Percentiles rank a stretch among this genome's conserved stretches.
Evolutionary conservation across 2,888 invertebrate species (phyloP).

Genomic region (Phragmatobia fuliginosa): DNA sequence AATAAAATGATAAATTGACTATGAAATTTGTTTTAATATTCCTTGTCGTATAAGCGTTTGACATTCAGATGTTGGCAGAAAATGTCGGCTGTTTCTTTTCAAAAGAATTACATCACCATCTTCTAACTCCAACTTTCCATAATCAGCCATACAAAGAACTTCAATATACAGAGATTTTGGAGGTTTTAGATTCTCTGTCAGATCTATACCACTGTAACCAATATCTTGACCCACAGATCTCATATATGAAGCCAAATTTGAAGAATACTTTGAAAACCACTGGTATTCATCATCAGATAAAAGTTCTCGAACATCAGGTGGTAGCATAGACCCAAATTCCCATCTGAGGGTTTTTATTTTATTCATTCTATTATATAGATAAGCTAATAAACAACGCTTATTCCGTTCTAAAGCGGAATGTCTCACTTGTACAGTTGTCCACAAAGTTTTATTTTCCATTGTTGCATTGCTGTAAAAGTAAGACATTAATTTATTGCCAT

Average conservation of each 20-base stretch:
- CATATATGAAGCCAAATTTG: constrained; percentile 95
- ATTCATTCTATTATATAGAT: constrained; percentile 93
- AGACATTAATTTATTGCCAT: background rate
- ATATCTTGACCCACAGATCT: constrained; percentile 92
- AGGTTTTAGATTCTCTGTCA: constrained; percentile 95
- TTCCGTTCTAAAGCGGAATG: constrained; percentile 96
- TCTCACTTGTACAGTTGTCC: constrained; percentile 93
- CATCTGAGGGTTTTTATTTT: constrained; percentile 95
- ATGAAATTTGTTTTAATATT: constrained; percentile 91
- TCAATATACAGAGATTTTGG: constrained; percentile 97
- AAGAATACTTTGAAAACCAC: constrained; percentile 96
- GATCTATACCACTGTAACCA: constrained; percentile 91
- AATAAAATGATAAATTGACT: background rate
- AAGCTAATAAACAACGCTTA: constrained; percentile 95
- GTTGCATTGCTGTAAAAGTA: constrained; percentile 79
- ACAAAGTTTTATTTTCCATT: constrained; percentile 86
- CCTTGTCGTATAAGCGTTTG: constrained; percentile 97
- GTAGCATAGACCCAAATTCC: constrained; percentile 97
- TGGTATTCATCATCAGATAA: constrained; percentile 93
- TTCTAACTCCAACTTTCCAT: constrained; percentile 97
- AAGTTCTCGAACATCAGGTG: constrained; percentile 92
- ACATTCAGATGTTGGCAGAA: constrained; percentile 94
- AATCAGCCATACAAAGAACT: constrained; percentile 95
- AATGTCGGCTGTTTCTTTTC: constrained; percentile 96
- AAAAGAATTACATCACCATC: constrained; percentile 96